Evolutionary conservation across 2,888 invertebrate species (phyloP).

Genomic region (Pristionchus arcanus): DNA sequence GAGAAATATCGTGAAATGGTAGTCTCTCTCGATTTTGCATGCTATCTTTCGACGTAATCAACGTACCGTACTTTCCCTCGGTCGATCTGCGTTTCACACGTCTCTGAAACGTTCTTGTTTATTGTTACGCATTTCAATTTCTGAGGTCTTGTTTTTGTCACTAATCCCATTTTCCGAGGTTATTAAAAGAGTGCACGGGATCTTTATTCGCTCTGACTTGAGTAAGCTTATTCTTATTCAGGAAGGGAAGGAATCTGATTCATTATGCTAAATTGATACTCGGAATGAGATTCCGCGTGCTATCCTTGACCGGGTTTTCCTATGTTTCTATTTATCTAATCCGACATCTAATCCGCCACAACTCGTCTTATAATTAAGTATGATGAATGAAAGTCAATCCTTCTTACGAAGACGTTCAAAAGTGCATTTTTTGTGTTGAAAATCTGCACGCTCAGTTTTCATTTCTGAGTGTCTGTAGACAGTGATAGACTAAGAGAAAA

Average conservation of each 20-base stretch:
- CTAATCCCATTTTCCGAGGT: too few relatives aligned
- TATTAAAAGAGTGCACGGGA: background rate
- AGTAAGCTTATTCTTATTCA: background rate
- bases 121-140: too few relatives aligned
- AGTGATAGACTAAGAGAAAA: background rate
- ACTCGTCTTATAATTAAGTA: too few relatives aligned
- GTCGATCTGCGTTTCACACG: background rate
- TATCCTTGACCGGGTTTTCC: background rate
- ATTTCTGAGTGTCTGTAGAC: background rate
- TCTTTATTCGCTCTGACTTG: background rate
- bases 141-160: too few relatives aligned
- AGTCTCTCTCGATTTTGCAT: background rate
- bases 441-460: too few relatives aligned
- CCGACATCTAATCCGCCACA: too few relatives aligned
- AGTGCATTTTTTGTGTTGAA: too few relatives aligned
- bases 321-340: background rate
- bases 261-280: background rate
- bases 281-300: background rate
- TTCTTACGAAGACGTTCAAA: too few relatives aligned
- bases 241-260: background rate
- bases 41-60: background rate
- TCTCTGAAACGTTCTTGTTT: too few relatives aligned
- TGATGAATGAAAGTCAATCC: too few relatives aligned
- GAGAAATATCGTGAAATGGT: background rate
- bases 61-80: background rate